Percentiles rank a stretch among this genome's conserved stretches.
phyloP scores from a whole-genome alignment of 1,140 invertebrate species.

The Achatina immaculata region DNA sequence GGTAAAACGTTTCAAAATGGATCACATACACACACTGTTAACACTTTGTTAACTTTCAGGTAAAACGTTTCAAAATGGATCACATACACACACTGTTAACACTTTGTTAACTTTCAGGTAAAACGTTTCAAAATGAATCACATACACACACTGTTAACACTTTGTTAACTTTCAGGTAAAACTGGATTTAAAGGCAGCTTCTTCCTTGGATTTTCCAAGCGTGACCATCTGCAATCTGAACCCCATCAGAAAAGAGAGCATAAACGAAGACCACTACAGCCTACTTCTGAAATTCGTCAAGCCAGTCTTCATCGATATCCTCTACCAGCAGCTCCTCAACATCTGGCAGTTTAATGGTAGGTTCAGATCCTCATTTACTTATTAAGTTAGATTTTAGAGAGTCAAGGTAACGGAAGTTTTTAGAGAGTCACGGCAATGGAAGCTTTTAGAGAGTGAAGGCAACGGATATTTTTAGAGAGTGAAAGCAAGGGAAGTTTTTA shows the following conservation, averaged over 20 bases:
- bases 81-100: background rate
- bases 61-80: no score
- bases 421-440: no score
- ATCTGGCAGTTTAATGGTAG: constrained; percentile 14
- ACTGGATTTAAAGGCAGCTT: constrained; percentile 49
- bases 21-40: no score
- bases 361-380: no score
- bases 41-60: no score
- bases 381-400: no score
- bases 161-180: constrained; percentile 42
- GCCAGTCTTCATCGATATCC: background rate
- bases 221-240: constrained; percentile 71
- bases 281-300: background rate
- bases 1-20: no score
- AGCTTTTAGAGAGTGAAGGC: no score
- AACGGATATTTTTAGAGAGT: no score
- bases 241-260: constrained; percentile 48
- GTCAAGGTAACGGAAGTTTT: no score
- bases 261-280: constrained; percentile 8
- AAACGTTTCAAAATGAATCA: no score
- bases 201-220: constrained; percentile 65
- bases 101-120: constrained; percentile 20
- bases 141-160: background rate
- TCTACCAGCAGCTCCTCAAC: background rate
- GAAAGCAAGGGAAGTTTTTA: no score